These are phyloP conservation scores for Poeciliopsis presidionis DNA, from an alignment of 2,797 vertebrate species.

Conservation along the genomic window DNA sequence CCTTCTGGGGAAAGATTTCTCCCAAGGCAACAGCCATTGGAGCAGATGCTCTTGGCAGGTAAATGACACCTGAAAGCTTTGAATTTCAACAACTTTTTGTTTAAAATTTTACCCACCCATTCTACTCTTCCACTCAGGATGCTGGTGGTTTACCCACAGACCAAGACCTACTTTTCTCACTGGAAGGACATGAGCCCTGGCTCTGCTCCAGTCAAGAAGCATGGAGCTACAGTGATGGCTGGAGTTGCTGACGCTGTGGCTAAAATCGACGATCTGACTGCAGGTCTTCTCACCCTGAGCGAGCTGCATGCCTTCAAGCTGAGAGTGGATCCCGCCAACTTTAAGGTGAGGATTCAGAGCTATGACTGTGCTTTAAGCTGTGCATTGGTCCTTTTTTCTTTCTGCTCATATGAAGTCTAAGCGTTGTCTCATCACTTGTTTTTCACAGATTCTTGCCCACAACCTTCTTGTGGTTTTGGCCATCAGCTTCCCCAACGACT, in stretches of 20 bases:
- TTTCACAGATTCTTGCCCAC: constrained; percentile 80
- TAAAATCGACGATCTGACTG: constrained; percentile 76
- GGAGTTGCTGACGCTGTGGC: constrained; percentile 68
- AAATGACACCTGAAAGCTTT: constrained; percentile 8
- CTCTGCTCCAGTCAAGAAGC: constrained; percentile 75
- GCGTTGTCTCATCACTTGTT: not conserved
- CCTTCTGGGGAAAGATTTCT: constrained; percentile 58
- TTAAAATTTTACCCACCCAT: fast-evolving
- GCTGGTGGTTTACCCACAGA: constrained; percentile 79
- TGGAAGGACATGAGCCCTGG: constrained; percentile 76
- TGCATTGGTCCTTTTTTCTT: not conserved
- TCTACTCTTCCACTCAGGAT: constrained; percentile 68
- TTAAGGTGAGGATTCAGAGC: constrained; percentile 75
- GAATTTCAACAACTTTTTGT: constrained; percentile 5
- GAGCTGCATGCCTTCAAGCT: constrained; percentile 88
- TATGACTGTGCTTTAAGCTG: not conserved
- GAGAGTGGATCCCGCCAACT: constrained; percentile 88
- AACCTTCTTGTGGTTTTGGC: constrained; percentile 84
- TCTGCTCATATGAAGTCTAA: not conserved
- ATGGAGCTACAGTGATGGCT: constrained; percentile 71
- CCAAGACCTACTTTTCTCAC: constrained; percentile 90
- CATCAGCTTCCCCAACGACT: constrained; percentile 54
- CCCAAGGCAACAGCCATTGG: constrained; percentile 40
- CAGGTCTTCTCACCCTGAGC: constrained; percentile 79
- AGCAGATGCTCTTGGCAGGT: constrained; percentile 80